These are phyloP conservation scores for Scomber scombrus DNA, from an alignment of 2,113 vertebrate genomes.

Conservation along the genomic window DNA sequence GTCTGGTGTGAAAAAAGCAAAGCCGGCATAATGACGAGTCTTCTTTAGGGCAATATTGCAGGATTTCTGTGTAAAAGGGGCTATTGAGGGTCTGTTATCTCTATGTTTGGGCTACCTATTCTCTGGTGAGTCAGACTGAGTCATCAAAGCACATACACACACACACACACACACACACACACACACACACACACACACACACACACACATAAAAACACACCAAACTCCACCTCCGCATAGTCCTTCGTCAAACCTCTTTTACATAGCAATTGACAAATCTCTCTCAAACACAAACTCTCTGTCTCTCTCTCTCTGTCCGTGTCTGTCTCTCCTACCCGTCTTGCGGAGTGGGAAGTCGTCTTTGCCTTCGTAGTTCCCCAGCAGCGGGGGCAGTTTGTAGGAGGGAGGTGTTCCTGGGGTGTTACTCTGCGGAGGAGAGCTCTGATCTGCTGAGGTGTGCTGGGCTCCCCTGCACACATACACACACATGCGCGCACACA, in stretches of 20 bases:
- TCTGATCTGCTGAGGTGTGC: constrained; percentile 94
- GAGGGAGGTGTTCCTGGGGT: constrained; percentile 86
- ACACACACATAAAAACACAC: not conserved
- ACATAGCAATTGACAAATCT: constrained; percentile 2
- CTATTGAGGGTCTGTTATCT: not conserved
- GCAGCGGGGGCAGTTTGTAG: constrained; percentile 91
- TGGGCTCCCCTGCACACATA: constrained; percentile 88
- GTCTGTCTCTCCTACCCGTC: constrained; percentile 85
- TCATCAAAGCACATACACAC: not conserved
- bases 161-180: constrained; percentile 15
- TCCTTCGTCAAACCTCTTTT: not conserved
- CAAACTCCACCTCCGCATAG: constrained; percentile 28
- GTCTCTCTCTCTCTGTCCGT: not conserved
- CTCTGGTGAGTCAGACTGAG: constrained; percentile 47
- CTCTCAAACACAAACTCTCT: not conserved
- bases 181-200: constrained; percentile 16
- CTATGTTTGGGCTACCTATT: constrained; percentile 17
- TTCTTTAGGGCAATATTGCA: too few species aligned
- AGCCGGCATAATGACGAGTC: too few species aligned
- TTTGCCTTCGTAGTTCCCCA: constrained; percentile 91
- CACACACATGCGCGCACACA: constrained; percentile 23
- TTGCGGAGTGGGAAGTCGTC: constrained; percentile 97
- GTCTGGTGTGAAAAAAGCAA: too few species aligned
- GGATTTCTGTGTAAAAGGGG: too few species aligned
- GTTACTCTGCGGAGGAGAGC: constrained; percentile 92